Base-by-base conservation (phyloP, 2,797 vertebrate species). In the Tragopan temminckii region DNA sequence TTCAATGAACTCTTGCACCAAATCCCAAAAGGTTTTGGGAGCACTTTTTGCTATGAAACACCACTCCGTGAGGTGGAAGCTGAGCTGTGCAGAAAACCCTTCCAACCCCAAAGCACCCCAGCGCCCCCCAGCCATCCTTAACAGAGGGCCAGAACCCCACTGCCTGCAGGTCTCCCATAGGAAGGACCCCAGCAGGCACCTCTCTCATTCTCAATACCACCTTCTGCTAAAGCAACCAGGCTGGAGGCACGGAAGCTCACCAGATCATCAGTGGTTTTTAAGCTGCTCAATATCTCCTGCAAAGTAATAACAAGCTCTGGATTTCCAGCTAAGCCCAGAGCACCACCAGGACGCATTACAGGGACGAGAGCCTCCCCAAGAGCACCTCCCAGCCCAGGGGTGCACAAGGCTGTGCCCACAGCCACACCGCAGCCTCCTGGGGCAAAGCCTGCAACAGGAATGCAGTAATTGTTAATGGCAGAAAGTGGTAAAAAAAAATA, bases 1-100 rank as follows among this genome's bases (percentile, higher is more conserved):
- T 81, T 79, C 74, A 83, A 72, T 76, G 75, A 96, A 66, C 5
- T 3, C 35, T 55, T 10, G 0, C 20, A 46, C 27, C 14, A 7
- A 90, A 92, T 57, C 55, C 55, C 42, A 59, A 57, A 59, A 67
- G 59, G 46, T 19, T 96, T 83, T 84, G 55, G 70, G 4, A n/a
- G 35, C 9, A 48, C 18, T 76, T 70, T 58, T 38, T 5, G 3
- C 57, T 27, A 20, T 46, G 29, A 86, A 92, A 78, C 1, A 2
- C 12, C 3, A 1, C 10, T 45, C 50, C 17, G 27, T 18, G 42
- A 59, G 29, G 43, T 42, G 55, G 33, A 55, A 38, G 20, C 6
- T 27, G n/a, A 59, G n/a, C 40, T 43, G 46, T 59, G 68, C 6
- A 12, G 29, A 85, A 88, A 93, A 66, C 3, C 11, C 24, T 46